Base-by-base conservation (phyloP, 2,113 vertebrate species). In the Rousettus leschenaultii region DNA sequence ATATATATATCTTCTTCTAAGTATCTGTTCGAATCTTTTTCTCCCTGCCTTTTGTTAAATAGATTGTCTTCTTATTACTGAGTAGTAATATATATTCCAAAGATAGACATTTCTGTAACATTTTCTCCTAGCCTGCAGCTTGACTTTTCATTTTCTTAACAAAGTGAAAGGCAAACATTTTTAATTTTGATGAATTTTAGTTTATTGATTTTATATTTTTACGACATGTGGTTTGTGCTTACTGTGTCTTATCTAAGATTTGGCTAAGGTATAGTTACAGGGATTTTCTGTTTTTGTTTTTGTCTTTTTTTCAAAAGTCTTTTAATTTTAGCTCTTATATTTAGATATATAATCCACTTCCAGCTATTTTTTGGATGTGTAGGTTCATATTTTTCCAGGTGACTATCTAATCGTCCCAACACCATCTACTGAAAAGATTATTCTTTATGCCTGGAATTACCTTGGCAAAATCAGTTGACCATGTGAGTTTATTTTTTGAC, bases 141-240 rank as follows among this genome's bases (percentile, higher is more conserved):
- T 93, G 48, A 94, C 48, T 84, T 91, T 80, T 70, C 57, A 53
- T 85, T 71, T 82, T 93, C 33, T 83, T 89, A 85, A 89, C 2
- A 77, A 86, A 95, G 12, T 70, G 55, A 55, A 75, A 5, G 28
- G 19, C 7, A 65, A 71, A 86, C 11, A 7, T 24, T 77, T 90
- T 78, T 19, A 45, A 84, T 91, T 71, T 91, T 78, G 28, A 78
- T 86, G 35, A 82, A 43, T n/a, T 65, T 28, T 26, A 70, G 35
- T 70, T 48, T 89, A 94, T 30, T 51, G 70, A 26, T 68, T 68
- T 91, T 48, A 61, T 38, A 12, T 73, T 88, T 93, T 86, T 75
- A 33, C 61, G 33, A 35, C 51, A 40, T 51, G 13, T 40, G 43
- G 26, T 88, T 86, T 86, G 33, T 91, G 24, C 12, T 68, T 89